Percentiles rank a stretch among this genome's conserved stretches.
Evolutionary conservation across 1,140 invertebrate genomes (phyloP).

Genomic region (Orussus abietinus): DNA sequence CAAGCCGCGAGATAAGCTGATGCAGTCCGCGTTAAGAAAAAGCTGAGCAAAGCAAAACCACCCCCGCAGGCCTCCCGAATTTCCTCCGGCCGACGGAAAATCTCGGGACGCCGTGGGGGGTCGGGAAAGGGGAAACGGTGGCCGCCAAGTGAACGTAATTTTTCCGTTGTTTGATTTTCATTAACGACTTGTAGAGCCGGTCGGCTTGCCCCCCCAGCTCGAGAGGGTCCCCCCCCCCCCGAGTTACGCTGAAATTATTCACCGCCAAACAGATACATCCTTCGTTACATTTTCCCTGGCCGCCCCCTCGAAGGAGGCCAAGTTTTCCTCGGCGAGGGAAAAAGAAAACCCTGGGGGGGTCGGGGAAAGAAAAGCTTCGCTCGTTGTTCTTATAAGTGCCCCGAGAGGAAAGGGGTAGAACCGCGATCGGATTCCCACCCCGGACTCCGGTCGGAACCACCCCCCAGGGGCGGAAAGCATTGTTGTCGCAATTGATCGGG

Average conservation of each 20-base stretch:
- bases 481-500: too few species aligned
- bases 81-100: constrained; percentile 9
- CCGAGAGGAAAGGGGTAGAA: too few species aligned
- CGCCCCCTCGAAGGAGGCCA: background rate
- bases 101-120: constrained; percentile 2
- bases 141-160: constrained; percentile 41
- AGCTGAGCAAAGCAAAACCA: constrained; percentile 36
- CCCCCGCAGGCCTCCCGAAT: constrained; percentile 11
- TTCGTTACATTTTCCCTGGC: constrained; percentile 28
- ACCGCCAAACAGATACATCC: constrained; percentile 37
- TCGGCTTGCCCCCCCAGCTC: constrained; percentile 6
- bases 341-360: constrained; percentile 1
- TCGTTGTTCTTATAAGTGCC: too few species aligned
- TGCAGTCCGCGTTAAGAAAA: constrained; percentile 23
- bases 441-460: too few species aligned
- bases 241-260: constrained; percentile 38
- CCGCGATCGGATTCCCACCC: too few species aligned
- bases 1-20: constrained; percentile 25
- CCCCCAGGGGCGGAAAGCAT: too few species aligned
- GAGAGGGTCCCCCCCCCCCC: constrained; percentile 11
- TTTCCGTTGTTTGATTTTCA: constrained; percentile 55
- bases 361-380: too few species aligned
- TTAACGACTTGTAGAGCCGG: constrained; percentile 51
- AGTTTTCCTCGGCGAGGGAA: background rate
- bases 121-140: constrained; percentile 14